phyloP scores from a whole-genome alignment of 2,888 invertebrate species.

The Drosophila pseudotalamancana region DNA sequence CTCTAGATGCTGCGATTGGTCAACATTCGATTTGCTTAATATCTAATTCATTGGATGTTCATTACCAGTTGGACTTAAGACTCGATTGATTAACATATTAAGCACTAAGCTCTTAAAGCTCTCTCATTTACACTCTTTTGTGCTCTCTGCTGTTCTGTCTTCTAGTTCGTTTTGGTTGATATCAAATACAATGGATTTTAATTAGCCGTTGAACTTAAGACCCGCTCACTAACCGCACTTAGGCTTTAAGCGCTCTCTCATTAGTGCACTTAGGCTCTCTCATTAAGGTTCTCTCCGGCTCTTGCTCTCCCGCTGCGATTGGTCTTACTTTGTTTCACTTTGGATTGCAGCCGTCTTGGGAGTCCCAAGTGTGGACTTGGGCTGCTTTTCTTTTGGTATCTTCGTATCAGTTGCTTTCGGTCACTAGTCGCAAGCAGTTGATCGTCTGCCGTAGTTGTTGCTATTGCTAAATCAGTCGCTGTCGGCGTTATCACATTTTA shows the following conservation, averaged over 20 bases:
- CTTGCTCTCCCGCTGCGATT: background rate
- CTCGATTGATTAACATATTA: too few relatives aligned
- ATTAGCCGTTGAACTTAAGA: constrained; percentile 9
- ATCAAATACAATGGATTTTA: too few relatives aligned
- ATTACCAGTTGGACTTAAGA: too few relatives aligned
- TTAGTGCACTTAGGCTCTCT: too few relatives aligned
- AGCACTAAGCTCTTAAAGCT: too few relatives aligned
- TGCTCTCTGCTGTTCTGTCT: too few relatives aligned
- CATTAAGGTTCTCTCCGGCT: too few relatives aligned
- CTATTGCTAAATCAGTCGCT: background rate
- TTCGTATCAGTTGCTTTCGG: constrained; percentile 41
- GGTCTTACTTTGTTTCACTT: background rate
- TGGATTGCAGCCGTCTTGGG: background rate
- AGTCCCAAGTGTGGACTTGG: too few relatives aligned
- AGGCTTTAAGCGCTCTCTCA: background rate
- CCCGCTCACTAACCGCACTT: background rate
- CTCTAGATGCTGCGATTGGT: too few relatives aligned
- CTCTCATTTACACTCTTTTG: too few relatives aligned
- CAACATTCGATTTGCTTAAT: too few relatives aligned
- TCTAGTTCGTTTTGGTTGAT: too few relatives aligned
- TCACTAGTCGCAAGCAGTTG: constrained; percentile 38
- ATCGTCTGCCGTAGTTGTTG: background rate
- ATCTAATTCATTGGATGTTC: background rate
- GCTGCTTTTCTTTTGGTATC: constrained; percentile 38
- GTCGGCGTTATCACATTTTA: constrained; percentile 13